Conservation (phyloP, 2,113 vertebrate species). For the Peromyscus polionotus region DNA sequence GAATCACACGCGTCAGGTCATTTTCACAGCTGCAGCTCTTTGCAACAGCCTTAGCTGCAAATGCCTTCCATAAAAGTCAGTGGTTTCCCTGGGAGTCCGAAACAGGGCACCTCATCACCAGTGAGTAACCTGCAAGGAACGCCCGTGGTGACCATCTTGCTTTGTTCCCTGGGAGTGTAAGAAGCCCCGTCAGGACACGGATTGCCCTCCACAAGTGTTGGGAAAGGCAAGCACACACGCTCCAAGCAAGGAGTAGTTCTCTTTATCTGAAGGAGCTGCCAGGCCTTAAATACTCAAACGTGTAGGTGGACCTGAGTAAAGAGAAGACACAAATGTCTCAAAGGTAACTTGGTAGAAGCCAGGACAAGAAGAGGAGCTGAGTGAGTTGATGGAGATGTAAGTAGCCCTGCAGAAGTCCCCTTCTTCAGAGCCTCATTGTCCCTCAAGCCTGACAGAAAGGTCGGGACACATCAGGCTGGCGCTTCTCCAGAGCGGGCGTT, state of each 20-base stretch:
- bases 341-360: background rate
- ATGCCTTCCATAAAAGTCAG: slow-evolving; percentile 78
- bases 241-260: slow-evolving; percentile 71
- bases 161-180: slow-evolving; percentile 84
- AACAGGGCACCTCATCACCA: slow-evolving; percentile 63
- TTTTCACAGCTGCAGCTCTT: slow-evolving; percentile 75
- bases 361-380: background rate
- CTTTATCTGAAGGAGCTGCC: slow-evolving; percentile 73
- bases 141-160: slow-evolving; percentile 83
- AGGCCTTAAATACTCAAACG: slow-evolving; percentile 81
- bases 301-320: slow-evolving; percentile 51
- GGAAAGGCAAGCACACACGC: slow-evolving; percentile 73
- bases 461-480: background rate
- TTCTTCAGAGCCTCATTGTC: background rate
- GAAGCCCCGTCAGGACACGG: slow-evolving; percentile 68
- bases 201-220: slow-evolving; percentile 71
- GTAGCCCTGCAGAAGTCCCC: background rate
- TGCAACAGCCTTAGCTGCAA: slow-evolving; percentile 63
- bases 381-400: background rate
- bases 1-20: slow-evolving; percentile 32
- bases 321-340: slow-evolving; percentile 52
- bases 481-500: slow-evolving; percentile 30
- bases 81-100: slow-evolving; percentile 83
- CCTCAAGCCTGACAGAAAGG: slow-evolving; percentile 8
- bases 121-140: slow-evolving; percentile 84